Percentiles rank a stretch among this genome's conserved stretches.
Evolutionary conservation across 2,797 vertebrate genomes (phyloP).

Genomic region (Lophius americanus): DNA sequence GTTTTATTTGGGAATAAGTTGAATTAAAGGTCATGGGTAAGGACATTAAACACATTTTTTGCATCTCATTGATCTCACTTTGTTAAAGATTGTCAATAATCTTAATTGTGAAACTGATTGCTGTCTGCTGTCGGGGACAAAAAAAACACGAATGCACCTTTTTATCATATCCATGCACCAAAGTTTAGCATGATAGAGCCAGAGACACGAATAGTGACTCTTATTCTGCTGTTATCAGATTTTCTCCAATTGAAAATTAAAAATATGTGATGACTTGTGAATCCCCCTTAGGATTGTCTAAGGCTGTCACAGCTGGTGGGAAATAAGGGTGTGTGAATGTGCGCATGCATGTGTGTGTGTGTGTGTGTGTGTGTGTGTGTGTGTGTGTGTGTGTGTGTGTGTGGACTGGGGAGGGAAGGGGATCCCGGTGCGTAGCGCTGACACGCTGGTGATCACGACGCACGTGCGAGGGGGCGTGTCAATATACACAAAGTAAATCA

Average conservation of each 20-base stretch:
- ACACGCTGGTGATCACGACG: slow-evolving; percentile 51
- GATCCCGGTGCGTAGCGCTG: slow-evolving; percentile 33
- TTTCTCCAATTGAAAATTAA: not conserved
- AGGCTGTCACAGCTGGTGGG: slow-evolving; percentile 41
- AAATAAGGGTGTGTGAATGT: slow-evolving; percentile 8
- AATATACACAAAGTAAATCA: slow-evolving; percentile 79
- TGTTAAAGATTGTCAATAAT: too few relatives aligned
- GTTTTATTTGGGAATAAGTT: too few relatives aligned
- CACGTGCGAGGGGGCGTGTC: slow-evolving; percentile 65
- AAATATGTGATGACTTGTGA: not conserved
- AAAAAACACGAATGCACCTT: too few relatives aligned
- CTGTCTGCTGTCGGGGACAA: too few relatives aligned
- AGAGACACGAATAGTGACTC: not conserved
- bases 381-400: slow-evolving; percentile 7
- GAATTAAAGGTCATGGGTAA: not conserved
- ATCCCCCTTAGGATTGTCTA: slow-evolving; percentile 2
- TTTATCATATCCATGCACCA: too few relatives aligned
- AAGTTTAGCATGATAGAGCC: not conserved
- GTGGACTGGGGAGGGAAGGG: not conserved
- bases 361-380: slow-evolving; percentile 14
- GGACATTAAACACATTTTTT: too few relatives aligned
- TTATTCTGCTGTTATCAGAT: slow-evolving; percentile 2
- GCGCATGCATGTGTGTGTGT: slow-evolving; percentile 9
- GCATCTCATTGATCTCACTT: too few relatives aligned
- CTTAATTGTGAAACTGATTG: too few relatives aligned